Percentiles rank a stretch among this genome's conserved stretches.
phyloP scores from a whole-genome alignment of 2,797 vertebrate species.

The Onychomys leucogaster region DNA sequence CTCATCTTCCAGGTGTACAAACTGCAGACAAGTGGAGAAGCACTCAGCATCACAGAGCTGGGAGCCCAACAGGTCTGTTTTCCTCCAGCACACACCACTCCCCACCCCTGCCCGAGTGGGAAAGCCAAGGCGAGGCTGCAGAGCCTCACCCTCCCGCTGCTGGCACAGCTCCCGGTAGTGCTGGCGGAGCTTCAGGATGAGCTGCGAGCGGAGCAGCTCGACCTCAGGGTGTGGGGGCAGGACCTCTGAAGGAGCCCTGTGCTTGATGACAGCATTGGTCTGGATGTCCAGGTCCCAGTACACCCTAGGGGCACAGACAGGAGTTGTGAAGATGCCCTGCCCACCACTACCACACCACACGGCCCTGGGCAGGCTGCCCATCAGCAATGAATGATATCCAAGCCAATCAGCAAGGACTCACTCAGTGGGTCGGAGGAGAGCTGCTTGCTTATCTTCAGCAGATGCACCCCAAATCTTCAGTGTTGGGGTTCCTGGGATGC shows the following conservation, averaged over 20 bases:
- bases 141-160: slow-evolving; percentile 94
- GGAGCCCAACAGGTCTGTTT: background rate
- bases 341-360: background rate
- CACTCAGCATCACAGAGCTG: background rate
- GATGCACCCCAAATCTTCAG: slow-evolving; percentile 93
- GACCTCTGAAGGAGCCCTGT: slow-evolving; percentile 90
- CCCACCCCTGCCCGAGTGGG: background rate
- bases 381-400: background rate
- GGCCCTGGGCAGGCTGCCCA: background rate
- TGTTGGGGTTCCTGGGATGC: slow-evolving; percentile 89
- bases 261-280: slow-evolving; percentile 96
- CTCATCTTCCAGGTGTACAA: background rate
- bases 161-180: slow-evolving; percentile 98
- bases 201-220: slow-evolving; percentile 96
- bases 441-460: slow-evolving; percentile 94
- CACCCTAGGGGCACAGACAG: slow-evolving; percentile 88
- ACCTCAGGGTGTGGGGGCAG: slow-evolving; percentile 97
- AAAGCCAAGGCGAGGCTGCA: background rate
- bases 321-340: background rate
- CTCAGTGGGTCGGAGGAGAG: slow-evolving; percentile 95
- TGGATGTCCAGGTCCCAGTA: slow-evolving; percentile 99
- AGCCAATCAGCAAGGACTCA: slow-evolving; percentile 86
- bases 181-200: slow-evolving; percentile 96
- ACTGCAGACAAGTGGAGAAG: background rate
- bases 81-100: background rate